Percentiles rank a stretch among this genome's conserved stretches.
Conservation (phyloP, 2,797 vertebrate genomes). For the Aphelocoma californica region DNA sequence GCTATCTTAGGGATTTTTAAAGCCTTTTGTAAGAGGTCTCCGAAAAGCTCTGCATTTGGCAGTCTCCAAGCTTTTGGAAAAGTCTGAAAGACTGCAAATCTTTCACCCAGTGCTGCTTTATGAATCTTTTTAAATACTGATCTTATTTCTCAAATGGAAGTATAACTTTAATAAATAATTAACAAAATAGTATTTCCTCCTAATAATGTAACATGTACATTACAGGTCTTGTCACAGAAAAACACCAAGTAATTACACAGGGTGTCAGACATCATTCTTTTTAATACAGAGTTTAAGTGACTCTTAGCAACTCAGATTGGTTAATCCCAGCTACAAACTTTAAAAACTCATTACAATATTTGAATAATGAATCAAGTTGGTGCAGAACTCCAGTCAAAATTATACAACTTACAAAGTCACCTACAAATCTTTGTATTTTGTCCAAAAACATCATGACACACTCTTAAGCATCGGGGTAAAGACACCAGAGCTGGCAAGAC, state of each 20-base stretch:
- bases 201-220: neutral
- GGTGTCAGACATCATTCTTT: neutral
- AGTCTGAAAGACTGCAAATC: neutral
- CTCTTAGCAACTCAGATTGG: neutral
- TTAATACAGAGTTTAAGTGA: neutral
- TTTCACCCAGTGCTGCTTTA: neutral
- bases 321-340: neutral
- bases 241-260: neutral
- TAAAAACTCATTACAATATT: neutral
- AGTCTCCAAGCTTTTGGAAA: neutral
- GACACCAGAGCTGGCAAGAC: neutral
- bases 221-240: neutral
- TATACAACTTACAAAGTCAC: neutral
- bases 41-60: neutral
- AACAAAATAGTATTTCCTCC: neutral
- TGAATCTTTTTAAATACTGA: neutral
- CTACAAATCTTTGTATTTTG: neutral
- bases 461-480: neutral
- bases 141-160: neutral
- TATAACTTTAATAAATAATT: neutral
- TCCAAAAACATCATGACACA: neutral
- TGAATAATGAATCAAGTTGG: neutral
- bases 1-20: neutral
- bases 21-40: neutral
- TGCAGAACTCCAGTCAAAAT: neutral